Evolutionary conservation across 1,140 invertebrate genomes (phyloP).

Genomic region (Lasioglossum albipes): DNA sequence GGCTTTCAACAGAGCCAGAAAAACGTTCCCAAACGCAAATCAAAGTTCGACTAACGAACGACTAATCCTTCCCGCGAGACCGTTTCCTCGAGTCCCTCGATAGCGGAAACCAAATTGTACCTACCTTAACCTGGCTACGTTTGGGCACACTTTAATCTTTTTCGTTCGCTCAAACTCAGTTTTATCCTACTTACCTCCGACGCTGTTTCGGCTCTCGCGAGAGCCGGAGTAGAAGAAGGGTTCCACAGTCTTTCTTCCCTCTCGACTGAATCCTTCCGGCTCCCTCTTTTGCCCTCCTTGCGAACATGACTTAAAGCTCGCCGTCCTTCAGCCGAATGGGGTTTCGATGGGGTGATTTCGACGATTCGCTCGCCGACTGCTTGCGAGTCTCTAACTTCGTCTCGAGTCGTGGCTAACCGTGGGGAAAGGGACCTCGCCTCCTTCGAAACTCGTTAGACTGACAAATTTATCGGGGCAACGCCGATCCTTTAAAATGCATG

Average conservation of each 20-base stretch:
- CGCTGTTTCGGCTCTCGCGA: conserved; percentile 51
- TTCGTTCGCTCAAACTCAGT: conserved; percentile 55
- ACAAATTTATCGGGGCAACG: conserved; percentile 56
- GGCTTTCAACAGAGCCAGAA: neutral
- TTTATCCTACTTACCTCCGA: conserved; percentile 62
- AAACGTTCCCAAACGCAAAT: conserved; percentile 3
- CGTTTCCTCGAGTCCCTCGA: neutral
- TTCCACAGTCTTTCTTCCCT: conserved; percentile 54
- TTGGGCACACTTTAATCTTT: conserved; percentile 56
- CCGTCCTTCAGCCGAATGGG: conserved; percentile 62
- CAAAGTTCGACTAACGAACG: neutral
- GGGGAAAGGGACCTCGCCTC: conserved; percentile 36
- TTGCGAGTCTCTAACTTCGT: conserved; percentile 61
- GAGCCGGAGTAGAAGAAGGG: conserved; percentile 50
- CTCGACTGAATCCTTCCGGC: conserved; percentile 59
- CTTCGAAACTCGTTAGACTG: conserved; percentile 58
- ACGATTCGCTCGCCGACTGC: conserved; percentile 62
- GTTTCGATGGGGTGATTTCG: conserved; percentile 66
- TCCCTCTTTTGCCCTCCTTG: conserved; percentile 63
- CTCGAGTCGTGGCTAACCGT: conserved; percentile 40
- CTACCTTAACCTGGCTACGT: conserved; percentile 47
- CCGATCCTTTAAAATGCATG: conserved; percentile 54
- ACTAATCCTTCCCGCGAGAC: neutral
- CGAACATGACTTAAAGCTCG: conserved; percentile 66
- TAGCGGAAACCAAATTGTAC: conserved; percentile 24